A percentile compares a stretch with the other conserved stretches of the same genome.
Conservation (phyloP, 2,888 invertebrate species). For the Imbricaverruca yamaguchii region DNA sequence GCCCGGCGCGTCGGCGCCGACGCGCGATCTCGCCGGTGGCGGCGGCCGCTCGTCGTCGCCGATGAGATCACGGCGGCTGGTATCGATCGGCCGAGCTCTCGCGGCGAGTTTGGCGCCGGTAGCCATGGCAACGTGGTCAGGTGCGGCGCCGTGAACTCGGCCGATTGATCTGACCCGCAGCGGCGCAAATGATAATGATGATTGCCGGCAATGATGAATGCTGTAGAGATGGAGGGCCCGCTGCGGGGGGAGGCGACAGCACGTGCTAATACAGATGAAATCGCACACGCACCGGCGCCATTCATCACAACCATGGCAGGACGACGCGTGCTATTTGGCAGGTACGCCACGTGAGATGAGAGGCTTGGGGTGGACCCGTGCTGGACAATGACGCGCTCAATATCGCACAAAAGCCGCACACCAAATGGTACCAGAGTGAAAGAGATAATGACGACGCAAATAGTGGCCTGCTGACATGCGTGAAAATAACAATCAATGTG, state of each 20-base stretch:
- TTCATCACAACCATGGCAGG: background rate
- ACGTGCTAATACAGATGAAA: slow-evolving; percentile 6
- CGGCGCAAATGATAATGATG: slow-evolving; percentile 14
- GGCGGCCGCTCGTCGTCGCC: background rate
- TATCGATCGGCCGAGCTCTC: background rate
- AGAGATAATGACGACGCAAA: too few species aligned
- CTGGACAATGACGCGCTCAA: too few species aligned
- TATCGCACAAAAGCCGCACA: too few species aligned
- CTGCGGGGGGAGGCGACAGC: background rate
- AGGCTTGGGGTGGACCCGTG: too few species aligned
- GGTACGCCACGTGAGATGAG: background rate
- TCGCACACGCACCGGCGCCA: background rate
- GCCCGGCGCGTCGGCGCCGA: background rate
- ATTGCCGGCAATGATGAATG: slow-evolving; percentile 11
- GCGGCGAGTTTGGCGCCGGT: background rate
- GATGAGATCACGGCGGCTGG: background rate
- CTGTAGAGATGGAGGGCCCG: background rate
- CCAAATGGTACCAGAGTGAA: too few species aligned
- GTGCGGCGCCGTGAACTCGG: background rate
- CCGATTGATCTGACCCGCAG: background rate
- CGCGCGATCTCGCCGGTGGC: background rate
- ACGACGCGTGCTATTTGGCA: background rate
- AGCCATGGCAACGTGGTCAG: background rate
- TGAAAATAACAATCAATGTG: too few species aligned
- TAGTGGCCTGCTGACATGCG: too few species aligned